phyloP scores from a whole-genome alignment of 1,140 invertebrate genomes.

The Trinorchestia longiramus region DNA sequence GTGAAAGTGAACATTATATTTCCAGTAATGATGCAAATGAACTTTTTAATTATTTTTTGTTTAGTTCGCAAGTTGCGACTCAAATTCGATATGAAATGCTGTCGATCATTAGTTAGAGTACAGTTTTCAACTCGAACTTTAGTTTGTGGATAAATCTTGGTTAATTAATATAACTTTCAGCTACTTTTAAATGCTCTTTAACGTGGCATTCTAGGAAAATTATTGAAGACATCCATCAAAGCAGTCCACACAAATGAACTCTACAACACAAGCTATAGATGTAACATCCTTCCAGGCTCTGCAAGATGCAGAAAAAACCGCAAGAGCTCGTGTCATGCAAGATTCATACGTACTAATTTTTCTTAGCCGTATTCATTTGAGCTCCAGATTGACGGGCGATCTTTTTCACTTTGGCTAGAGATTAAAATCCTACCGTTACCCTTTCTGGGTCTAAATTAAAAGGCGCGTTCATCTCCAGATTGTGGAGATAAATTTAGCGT shows the following conservation, averaged over 20 bases:
- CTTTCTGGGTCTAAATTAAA: neutral
- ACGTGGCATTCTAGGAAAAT: neutral
- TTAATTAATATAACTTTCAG: neutral
- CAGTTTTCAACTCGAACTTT: neutral
- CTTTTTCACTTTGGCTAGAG: neutral
- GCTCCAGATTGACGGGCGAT: neutral
- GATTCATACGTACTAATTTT: slow-evolving; percentile 2
- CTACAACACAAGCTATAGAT: neutral
- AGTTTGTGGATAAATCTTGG: neutral
- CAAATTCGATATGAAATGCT: neutral
- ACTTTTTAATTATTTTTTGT: no score
- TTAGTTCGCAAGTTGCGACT: no score
- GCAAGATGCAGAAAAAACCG: neutral
- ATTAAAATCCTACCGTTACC: slow-evolving; percentile 1
- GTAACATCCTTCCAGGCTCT: neutral
- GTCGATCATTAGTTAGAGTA: neutral
- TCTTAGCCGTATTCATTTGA: neutral
- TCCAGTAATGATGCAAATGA: no score
- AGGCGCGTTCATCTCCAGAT: neutral
- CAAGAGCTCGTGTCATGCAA: neutral
- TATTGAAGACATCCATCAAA: neutral
- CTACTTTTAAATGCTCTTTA: neutral
- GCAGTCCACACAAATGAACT: neutral
- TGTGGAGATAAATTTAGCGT: neutral
- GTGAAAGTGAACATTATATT: no score